Percentiles rank a stretch among this genome's conserved stretches.
These are phyloP conservation scores for Nebria salina DNA, from an alignment of 2,888 invertebrate species.

Conservation along the genomic window DNA sequence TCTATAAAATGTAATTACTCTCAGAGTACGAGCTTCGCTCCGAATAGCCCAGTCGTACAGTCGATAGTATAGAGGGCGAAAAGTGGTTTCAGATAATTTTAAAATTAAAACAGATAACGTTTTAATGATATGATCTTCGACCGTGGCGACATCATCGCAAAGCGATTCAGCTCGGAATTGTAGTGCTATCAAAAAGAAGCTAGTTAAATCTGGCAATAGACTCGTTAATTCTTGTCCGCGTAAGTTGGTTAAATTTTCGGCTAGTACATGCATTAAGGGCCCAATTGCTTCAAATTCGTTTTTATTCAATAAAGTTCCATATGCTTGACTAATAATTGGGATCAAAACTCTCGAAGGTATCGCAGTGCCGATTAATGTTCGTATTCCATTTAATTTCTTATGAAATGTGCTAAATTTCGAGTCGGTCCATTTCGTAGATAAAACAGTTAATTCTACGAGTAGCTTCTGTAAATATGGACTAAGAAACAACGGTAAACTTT, in stretches of 20 bases:
- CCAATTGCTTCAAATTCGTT: constrained; percentile 71
- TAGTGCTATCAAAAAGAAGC: constrained; percentile 78
- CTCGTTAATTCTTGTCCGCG: constrained; percentile 72
- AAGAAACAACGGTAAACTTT: constrained; percentile 82
- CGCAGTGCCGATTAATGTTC: constrained; percentile 73
- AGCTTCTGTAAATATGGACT: constrained; percentile 85
- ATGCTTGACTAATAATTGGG: constrained; percentile 76
- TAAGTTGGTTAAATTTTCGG: constrained; percentile 75
- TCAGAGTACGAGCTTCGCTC: constrained; percentile 69
- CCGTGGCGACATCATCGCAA: constrained; percentile 64
- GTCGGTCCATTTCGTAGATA: constrained; percentile 66
- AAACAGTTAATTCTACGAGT: constrained; percentile 70
- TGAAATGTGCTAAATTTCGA: constrained; percentile 66
- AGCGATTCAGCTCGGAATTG: constrained; percentile 71
- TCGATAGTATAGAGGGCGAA: constrained; percentile 87
- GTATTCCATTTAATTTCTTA: constrained; percentile 69
- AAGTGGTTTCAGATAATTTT: constrained; percentile 88
- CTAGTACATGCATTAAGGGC: constrained; percentile 79
- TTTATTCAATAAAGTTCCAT: constrained; percentile 69
- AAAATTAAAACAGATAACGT: constrained; percentile 83
- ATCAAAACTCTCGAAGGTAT: constrained; percentile 81
- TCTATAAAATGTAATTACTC: constrained; percentile 85
- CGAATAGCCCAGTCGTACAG: constrained; percentile 88
- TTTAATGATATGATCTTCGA: constrained; percentile 80
- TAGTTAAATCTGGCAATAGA: constrained; percentile 74